These are phyloP conservation scores for Sparidentex hasta DNA, from an alignment of 2,797 vertebrate genomes.

Conservation along the genomic window DNA sequence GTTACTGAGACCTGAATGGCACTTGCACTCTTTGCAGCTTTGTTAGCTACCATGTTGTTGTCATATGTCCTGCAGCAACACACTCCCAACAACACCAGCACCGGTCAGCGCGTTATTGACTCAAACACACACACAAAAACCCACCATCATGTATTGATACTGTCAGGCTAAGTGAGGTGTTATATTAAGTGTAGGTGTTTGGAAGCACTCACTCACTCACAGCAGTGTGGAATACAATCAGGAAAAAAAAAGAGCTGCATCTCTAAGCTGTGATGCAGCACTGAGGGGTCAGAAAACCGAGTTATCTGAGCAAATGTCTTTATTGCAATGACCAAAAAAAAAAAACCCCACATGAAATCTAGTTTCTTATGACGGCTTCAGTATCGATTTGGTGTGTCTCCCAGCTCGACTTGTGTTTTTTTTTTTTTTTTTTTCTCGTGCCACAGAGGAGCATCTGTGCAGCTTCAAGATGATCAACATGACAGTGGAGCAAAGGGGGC, in stretches of 20 bases:
- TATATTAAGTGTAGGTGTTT: not conserved
- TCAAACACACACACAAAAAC: not conserved
- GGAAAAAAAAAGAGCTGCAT: not conserved
- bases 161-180: not conserved
- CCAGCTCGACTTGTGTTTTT: not conserved
- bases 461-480: slow-evolving; percentile 24
- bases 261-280: slow-evolving; percentile 3
- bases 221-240: not conserved
- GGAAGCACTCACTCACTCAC: too few species aligned
- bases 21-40: slow-evolving; percentile 46
- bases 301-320: not conserved
- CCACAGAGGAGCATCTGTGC: slow-evolving; percentile 35
- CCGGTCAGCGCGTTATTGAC: not conserved
- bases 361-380: slow-evolving; percentile 7
- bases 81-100: slow-evolving; percentile 4
- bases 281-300: not conserved
- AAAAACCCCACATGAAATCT: not conserved
- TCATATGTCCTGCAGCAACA: slow-evolving; percentile 57
- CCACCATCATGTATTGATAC: not conserved
- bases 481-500: slow-evolving; percentile 3
- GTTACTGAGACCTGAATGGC: slow-evolving; percentile 56
- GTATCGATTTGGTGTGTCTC: slow-evolving; percentile 2
- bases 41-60: slow-evolving; percentile 65
- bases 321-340: not conserved
- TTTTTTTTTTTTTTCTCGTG: not conserved